Conservation (phyloP, 2,113 vertebrate genomes). For the Bujurquina vittata region DNA sequence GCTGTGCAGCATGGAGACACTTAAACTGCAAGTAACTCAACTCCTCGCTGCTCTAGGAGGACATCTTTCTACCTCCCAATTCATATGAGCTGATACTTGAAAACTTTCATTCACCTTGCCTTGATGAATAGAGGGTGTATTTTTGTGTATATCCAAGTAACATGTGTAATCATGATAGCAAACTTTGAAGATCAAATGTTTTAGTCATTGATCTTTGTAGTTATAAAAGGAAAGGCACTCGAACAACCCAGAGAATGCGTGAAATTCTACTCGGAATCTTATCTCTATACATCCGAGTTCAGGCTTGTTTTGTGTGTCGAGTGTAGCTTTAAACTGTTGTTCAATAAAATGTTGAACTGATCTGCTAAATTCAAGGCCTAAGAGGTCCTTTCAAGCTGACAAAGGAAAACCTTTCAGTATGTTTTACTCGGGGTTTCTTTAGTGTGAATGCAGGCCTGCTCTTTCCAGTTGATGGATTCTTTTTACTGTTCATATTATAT, state of each 20-base stretch:
- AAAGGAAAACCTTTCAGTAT: neutral
- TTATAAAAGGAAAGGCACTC: neutral
- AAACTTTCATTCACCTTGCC: constrained; percentile 4
- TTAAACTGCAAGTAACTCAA: constrained; percentile 49
- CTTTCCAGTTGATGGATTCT: neutral
- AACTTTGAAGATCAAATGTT: constrained; percentile 10
- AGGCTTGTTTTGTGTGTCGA: neutral
- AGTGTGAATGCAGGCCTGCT: neutral
- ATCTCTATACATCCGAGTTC: neutral
- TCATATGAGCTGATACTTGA: constrained; percentile 30
- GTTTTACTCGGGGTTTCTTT: neutral
- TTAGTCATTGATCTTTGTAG: neutral
- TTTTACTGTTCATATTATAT: neutral
- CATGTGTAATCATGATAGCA: neutral
- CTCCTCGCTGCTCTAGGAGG: constrained; percentile 37
- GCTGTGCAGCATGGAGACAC: constrained; percentile 48
- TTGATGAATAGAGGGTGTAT: neutral
- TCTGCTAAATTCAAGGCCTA: constrained; percentile 4
- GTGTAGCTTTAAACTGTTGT: neutral
- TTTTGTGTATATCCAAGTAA: neutral
- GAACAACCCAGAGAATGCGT: neutral
- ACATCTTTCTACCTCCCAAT: constrained; percentile 2
- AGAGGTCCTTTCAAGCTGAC: neutral
- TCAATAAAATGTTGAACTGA: neutral
- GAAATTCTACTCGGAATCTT: neutral